These are phyloP conservation scores for Epizoanthus illoricatus DNA, from an alignment of 92 coral and sea anemone genomes.

Conservation along the genomic window DNA sequence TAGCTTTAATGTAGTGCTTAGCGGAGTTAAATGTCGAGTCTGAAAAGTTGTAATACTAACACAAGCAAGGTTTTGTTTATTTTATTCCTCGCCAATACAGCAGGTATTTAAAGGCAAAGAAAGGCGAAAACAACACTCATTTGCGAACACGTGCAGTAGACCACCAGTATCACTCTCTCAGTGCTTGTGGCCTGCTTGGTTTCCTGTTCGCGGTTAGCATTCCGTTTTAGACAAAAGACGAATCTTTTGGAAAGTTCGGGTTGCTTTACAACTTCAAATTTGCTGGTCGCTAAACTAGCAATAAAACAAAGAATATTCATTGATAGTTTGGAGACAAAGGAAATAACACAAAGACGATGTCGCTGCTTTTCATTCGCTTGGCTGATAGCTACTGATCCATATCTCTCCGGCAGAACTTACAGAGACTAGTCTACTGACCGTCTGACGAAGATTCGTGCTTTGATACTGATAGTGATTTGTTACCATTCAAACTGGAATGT, in stretches of 20 bases:
- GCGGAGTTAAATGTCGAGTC: not conserved
- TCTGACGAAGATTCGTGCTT: not conserved
- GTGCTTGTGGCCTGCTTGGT: not conserved
- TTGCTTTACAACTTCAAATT: not conserved
- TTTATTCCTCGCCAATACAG: slow-evolving; percentile 9
- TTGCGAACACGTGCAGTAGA: slow-evolving; percentile 16
- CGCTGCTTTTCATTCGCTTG: slow-evolving; percentile 13
- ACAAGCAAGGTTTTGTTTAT: slow-evolving; percentile 13
- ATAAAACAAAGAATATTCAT: slow-evolving; percentile 3
- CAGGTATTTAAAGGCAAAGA: slow-evolving; percentile 34
- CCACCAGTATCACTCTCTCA: not conserved
- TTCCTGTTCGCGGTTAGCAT: not conserved
- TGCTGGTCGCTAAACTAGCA: not conserved
- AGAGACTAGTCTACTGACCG: not conserved
- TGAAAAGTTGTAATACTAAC: slow-evolving; percentile 14
- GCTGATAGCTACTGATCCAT: not conserved
- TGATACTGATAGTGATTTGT: not conserved
- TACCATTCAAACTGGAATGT: slow-evolving; percentile 15
- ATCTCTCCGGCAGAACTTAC: not conserved
- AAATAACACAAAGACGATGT: not conserved
- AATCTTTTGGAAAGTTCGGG: not conserved
- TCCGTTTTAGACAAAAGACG: not conserved
- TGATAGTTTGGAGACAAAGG: slow-evolving; percentile 14
- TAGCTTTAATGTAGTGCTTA: too few relatives aligned
- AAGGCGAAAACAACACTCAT: slow-evolving; percentile 14